Evolutionary conservation across 2,797 vertebrate species (phyloP).

Genomic region (Brotula barbata): DNA sequence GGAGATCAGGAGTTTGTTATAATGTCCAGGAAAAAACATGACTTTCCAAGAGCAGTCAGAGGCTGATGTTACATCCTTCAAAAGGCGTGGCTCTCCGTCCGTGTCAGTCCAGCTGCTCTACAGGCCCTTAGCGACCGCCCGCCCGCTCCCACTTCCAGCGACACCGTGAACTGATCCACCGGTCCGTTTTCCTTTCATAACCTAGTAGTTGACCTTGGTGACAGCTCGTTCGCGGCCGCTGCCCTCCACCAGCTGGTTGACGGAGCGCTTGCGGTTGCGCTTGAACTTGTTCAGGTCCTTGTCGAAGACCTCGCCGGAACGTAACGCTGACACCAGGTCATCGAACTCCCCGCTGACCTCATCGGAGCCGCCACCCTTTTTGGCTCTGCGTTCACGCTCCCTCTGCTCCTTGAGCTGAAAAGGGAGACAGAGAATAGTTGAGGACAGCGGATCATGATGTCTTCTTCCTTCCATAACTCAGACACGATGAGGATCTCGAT

Average conservation of each 20-base stretch:
- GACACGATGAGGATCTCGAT: too few species aligned
- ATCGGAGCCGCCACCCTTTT: constrained; percentile 86
- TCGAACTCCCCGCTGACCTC: constrained; percentile 96
- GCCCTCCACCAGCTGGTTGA: constrained; percentile 86
- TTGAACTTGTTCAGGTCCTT: constrained; percentile 98
- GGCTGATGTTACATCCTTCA: constrained; percentile 48
- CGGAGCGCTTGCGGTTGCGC: constrained; percentile 92
- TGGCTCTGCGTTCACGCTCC: constrained; percentile 88
- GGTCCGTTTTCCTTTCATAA: constrained; percentile 12
- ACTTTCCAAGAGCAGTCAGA: constrained; percentile 54
- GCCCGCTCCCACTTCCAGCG: too few species aligned
- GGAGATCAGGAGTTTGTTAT: constrained; percentile 34
- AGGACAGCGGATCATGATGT: too few species aligned
- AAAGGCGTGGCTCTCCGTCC: constrained; percentile 20
- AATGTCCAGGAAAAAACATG: constrained; percentile 38
- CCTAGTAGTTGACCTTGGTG: constrained; percentile 92
- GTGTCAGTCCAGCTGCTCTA: constrained; percentile 52
- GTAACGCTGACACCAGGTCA: constrained; percentile 92
- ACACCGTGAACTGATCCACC: constrained; percentile 39
- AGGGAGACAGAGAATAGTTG: not conserved
- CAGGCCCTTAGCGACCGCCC: too few species aligned
- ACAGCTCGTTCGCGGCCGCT: constrained; percentile 87
- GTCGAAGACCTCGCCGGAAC: constrained; percentile 96
- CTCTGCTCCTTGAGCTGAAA: constrained; percentile 93
- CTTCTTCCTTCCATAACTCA: too few species aligned